Conservation (phyloP, 2,113 vertebrate genomes). For the Syrmaticus mikado region DNA sequence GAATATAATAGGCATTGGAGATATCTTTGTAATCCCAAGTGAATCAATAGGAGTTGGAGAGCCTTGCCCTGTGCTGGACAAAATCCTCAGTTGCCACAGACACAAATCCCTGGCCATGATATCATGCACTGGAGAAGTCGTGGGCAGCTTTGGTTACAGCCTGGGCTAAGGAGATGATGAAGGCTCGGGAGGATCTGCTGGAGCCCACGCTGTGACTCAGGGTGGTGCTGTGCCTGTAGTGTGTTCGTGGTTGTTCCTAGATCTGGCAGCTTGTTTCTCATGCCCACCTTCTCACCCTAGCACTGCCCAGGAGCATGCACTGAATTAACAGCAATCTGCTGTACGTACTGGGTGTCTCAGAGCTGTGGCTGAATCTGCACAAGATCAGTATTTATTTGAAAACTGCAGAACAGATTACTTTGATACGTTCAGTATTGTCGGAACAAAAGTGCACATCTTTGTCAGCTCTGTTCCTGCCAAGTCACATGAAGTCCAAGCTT, state of each 20-base stretch:
- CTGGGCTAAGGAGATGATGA: background rate
- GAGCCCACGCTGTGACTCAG: background rate
- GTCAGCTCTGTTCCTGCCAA: no score
- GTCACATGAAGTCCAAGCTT: no score
- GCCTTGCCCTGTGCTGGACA: background rate
- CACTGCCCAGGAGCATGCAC: background rate
- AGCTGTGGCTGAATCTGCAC: no score
- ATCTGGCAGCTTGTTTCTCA: background rate
- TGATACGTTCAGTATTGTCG: no score
- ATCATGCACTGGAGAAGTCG: rapidly evolving
- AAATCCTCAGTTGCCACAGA: background rate
- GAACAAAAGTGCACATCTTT: no score
- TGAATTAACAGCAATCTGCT: no score
- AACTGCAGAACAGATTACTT: no score
- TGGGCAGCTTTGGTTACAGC: background rate
- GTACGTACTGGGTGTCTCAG: no score
- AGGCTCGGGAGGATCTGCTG: background rate
- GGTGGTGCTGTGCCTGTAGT: background rate
- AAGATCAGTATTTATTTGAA: no score
- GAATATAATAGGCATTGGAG: background rate
- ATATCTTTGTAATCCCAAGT: background rate
- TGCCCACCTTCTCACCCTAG: background rate
- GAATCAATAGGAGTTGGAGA: background rate
- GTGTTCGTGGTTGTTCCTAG: rapidly evolving
- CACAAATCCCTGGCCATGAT: background rate